Conservation (phyloP, 2,113 vertebrate genomes). For the Crocuta crocuta region DNA sequence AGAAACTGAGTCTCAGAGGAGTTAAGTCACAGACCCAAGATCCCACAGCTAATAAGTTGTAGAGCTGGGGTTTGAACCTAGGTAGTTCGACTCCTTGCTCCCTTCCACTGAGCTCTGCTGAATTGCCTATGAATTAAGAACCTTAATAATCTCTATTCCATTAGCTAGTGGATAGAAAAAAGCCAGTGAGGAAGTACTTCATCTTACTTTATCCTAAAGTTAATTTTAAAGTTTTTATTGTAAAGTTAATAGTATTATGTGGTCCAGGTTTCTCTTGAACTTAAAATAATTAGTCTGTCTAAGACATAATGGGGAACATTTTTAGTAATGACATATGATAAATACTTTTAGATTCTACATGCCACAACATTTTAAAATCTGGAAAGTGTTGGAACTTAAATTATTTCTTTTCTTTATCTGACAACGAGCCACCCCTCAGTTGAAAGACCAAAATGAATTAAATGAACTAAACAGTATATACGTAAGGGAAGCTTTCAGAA, state of each 20-base stretch:
- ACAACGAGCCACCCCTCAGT: neutral
- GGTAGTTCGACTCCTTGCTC: neutral
- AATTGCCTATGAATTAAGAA: neutral
- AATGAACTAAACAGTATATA: neutral
- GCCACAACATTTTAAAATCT: conserved; percentile 27
- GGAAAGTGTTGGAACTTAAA: neutral
- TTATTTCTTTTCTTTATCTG: conserved; percentile 4
- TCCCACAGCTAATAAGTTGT: neutral
- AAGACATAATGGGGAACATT: conserved; percentile 1
- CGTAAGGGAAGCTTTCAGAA: neutral
- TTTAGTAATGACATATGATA: neutral
- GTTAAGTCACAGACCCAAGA: neutral
- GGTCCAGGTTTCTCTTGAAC: neutral
- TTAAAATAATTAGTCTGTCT: neutral
- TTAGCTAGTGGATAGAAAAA: neutral
- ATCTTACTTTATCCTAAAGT: conserved; percentile 26
- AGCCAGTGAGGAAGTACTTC: neutral
- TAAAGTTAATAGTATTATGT: conserved; percentile 43
- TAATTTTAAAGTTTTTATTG: conserved; percentile 13
- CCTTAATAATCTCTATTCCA: neutral
- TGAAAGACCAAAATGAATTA: conserved; percentile 33
- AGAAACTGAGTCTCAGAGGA: neutral
- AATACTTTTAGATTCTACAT: conserved; percentile 37
- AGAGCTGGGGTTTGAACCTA: neutral
- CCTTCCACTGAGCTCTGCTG: neutral